phyloP scores from a whole-genome alignment of 1,140 invertebrate species.

The Drosophila paulistorum region DNA sequence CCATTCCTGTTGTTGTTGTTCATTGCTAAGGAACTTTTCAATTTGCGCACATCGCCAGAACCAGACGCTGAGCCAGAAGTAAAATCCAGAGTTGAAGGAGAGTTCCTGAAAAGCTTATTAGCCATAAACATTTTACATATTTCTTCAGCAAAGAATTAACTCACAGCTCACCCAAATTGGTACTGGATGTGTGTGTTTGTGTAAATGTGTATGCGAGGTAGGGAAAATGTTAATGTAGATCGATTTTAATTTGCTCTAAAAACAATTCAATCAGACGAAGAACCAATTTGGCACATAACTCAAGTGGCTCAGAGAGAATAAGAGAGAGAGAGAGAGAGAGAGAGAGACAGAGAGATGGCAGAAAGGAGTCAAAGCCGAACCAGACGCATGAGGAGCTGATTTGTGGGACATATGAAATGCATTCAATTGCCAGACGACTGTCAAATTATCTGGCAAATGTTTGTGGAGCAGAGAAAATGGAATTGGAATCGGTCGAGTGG shows the following conservation, averaged over 20 bases:
- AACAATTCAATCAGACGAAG: conserved; percentile 64
- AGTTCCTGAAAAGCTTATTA: conserved; percentile 44
- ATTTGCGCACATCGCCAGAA: conserved; percentile 24
- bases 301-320: conserved; percentile 13
- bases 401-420: conserved; percentile 24
- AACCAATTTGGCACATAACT: conserved; percentile 32
- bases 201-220: conserved; percentile 14
- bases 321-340: neutral
- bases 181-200: neutral
- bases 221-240: conserved; percentile 48
- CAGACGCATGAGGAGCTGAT: neutral
- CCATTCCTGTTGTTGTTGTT: neutral
- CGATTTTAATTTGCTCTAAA: conserved; percentile 61
- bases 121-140: conserved; percentile 42
- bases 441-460: conserved; percentile 49
- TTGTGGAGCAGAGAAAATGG: conserved; percentile 14
- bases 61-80: neutral
- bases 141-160: neutral
- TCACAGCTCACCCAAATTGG: neutral
- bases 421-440: conserved; percentile 29
- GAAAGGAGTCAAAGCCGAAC: too few relatives aligned
- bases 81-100: neutral
- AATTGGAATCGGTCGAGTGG: conserved; percentile 30
- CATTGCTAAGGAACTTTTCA: conserved; percentile 27
- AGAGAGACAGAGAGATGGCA: neutral